Evolutionary conservation across 1,140 invertebrate genomes (phyloP).

Genomic region (Drosophila aff.): DNA sequence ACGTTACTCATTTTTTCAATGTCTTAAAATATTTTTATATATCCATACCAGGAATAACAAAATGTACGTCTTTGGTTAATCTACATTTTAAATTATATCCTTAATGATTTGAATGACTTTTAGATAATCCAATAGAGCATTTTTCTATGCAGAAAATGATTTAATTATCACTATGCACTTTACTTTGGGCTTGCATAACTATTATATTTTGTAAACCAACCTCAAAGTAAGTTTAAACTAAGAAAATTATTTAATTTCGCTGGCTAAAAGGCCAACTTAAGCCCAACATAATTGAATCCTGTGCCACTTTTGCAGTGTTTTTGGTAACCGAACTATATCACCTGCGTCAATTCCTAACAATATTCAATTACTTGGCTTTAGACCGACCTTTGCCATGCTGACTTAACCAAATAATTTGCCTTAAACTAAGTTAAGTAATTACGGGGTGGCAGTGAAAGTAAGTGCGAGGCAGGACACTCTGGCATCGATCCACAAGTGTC

Average conservation of each 20-base stretch:
- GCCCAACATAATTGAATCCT: background rate
- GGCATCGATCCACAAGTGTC: conserved; percentile 49
- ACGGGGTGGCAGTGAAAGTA: conserved; percentile 10
- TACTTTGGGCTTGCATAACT: too few relatives aligned
- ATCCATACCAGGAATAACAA: too few relatives aligned
- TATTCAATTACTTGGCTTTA: background rate
- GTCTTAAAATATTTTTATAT: too few relatives aligned
- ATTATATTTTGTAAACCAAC: background rate
- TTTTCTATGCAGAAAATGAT: background rate
- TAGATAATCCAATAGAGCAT: background rate
- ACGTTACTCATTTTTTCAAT: too few relatives aligned
- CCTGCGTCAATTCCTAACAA: background rate
- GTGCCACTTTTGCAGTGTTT: background rate
- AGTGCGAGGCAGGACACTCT: conserved; percentile 7
- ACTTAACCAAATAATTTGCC: background rate
- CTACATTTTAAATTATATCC: too few relatives aligned
- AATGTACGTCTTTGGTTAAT: too few relatives aligned
- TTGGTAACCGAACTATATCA: background rate
- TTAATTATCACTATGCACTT: background rate
- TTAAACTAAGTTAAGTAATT: conserved; percentile 26
- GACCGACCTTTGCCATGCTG: background rate
- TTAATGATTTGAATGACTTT: too few relatives aligned
- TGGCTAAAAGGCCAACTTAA: background rate
- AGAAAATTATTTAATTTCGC: background rate
- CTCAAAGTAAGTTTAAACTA: background rate